A percentile compares a stretch with the other conserved stretches of the same genome.
Evolutionary conservation across 2,797 vertebrate species (phyloP).

Genomic region (Calcarius lapponicus): DNA sequence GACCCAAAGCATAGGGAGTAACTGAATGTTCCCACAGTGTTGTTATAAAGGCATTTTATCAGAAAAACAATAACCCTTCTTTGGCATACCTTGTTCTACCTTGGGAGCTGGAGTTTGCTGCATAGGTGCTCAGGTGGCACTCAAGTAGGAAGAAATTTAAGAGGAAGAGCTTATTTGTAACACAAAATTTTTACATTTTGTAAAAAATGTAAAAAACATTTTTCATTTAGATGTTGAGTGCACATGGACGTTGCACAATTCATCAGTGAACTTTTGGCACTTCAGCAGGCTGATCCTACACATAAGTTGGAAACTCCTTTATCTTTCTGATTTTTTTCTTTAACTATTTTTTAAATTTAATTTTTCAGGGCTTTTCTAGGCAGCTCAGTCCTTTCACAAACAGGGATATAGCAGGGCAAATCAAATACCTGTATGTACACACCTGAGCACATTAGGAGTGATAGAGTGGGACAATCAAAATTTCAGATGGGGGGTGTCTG

Average conservation of each 20-base stretch:
- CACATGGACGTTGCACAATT: rapidly evolving
- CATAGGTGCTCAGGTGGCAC: not conserved
- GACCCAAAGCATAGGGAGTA: not conserved
- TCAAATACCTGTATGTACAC: not conserved
- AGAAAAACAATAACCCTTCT: not conserved
- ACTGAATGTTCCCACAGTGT: not conserved
- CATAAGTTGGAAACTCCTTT: rapidly evolving
- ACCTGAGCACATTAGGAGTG: not conserved
- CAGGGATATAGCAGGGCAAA: not conserved
- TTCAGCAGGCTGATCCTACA: not conserved
- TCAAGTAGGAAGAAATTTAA: not conserved
- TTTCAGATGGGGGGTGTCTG: not conserved
- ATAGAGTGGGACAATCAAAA: not conserved
- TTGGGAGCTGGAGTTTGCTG: not conserved
- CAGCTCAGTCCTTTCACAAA: not conserved
- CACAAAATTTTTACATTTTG: not conserved
- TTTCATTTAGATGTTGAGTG: not conserved
- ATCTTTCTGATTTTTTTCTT: not conserved
- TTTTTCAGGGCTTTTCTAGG: not conserved
- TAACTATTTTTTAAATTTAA: not conserved
- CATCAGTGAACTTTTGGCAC: not conserved
- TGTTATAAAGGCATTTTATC: not conserved
- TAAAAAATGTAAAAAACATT: too few species aligned
- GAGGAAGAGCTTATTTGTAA: not conserved
- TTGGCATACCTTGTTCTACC: not conserved